Evolutionary conservation across 2,888 invertebrate genomes (phyloP).

Genomic region (Steromphala cineraria): DNA sequence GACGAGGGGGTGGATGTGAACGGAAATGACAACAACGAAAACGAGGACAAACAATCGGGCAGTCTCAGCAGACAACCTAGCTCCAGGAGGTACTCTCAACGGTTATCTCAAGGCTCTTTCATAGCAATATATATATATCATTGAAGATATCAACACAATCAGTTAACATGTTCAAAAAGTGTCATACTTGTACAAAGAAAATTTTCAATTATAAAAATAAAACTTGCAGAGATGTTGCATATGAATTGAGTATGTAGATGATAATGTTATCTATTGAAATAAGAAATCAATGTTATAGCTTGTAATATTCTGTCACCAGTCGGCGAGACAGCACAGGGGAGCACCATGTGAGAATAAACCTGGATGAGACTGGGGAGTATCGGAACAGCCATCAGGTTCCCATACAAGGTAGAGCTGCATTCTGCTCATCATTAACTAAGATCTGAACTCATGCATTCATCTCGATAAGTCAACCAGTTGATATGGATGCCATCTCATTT

Average conservation of each 20-base stretch:
- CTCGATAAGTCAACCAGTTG: no score
- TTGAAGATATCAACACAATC: background rate
- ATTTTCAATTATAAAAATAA: no score
- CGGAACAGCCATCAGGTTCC: slow-evolving; percentile 62
- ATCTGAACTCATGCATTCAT: no score
- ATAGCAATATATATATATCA: no score
- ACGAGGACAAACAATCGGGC: slow-evolving; percentile 50
- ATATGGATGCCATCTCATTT: no score
- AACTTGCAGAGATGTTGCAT: no score
- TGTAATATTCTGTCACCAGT: background rate
- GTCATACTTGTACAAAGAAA: no score
- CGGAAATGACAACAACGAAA: slow-evolving; percentile 77
- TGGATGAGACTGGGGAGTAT: slow-evolving; percentile 57
- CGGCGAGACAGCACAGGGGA: slow-evolving; percentile 68
- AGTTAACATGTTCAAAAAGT: background rate
- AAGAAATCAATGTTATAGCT: background rate
- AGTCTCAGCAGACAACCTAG: slow-evolving; percentile 57
- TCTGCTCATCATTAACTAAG: no score
- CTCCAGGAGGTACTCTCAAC: slow-evolving; percentile 28
- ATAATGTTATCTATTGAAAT: background rate
- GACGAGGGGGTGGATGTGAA: slow-evolving; percentile 77
- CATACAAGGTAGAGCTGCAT: slow-evolving; percentile 51
- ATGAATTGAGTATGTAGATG: no score
- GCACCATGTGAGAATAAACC: slow-evolving; percentile 62
- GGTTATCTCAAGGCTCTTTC: no score